Evolutionary conservation across 2,888 invertebrate species (phyloP), one percentile per base, ranked within the genome.

Genomic region (Ferrisia virgata): DNA sequence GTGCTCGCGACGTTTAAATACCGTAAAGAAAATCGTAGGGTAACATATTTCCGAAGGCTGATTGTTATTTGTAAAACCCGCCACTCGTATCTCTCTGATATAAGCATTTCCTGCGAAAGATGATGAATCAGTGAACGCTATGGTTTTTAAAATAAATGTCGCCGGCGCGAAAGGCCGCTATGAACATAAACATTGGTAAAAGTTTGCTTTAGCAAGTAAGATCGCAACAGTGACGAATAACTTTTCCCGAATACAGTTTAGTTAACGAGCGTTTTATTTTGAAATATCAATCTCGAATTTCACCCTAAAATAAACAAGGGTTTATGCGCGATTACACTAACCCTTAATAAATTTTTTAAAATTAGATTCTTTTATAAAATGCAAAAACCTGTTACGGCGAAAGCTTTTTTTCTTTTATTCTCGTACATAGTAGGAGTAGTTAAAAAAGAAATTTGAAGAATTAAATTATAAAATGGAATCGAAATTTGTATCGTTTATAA

Each of bases 271-370:
- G 53, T 80, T 80, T 80, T 53, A 80, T 80, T 80, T 80, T 53
- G 40, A 76, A 83, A 83, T 83, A 83, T 83, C 83, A 83, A 83
- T 83, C 72, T 83, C 82, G 82, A 83, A 83, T 83, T 83, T 83
- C 83, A 83, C 83, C 83, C 82, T 72, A 72, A 69, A 36, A 40
- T 47, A 72, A 72, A 83, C 47, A 76, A 76, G 72, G 40, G 83
- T 83, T 83, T 83, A 83, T 83, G 83, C 83, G 76, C 83, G 83
- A 83, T 83, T 83, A 83, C 69, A 72, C 72, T 72, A 72, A 83
- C 83, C 83, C 83, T 83, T 83, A 76, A 83, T 72, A 83, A 83
- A 83, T 83, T 83, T 83, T 83, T 83, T 47, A 83, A 83, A 83
- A 83, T 83, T 76, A 76, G 33, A 76, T 76, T 76, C 72, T 76